These are phyloP conservation scores for Scaptomyza caliginosa DNA, from an alignment of 2,888 invertebrate genomes.

Conservation along the genomic window DNA sequence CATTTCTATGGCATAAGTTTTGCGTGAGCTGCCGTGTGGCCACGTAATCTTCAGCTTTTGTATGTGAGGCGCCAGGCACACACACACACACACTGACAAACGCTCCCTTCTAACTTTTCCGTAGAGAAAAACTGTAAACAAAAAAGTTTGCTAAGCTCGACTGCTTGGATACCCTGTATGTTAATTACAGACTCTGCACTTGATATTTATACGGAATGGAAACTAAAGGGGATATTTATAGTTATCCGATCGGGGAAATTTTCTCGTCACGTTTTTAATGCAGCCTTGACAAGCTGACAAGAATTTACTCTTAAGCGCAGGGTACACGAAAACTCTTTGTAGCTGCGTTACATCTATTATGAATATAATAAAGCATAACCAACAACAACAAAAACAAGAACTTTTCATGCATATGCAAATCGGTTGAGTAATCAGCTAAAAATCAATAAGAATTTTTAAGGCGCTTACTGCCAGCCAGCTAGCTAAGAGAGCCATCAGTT, in stretches of 20 bases:
- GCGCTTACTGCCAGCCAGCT: constrained; percentile 22
- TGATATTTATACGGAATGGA: no score
- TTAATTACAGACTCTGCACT: not conserved
- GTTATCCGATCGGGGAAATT: not conserved
- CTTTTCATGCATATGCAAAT: constrained; percentile 29
- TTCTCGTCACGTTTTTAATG: not conserved
- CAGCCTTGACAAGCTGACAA: not conserved
- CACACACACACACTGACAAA: not conserved
- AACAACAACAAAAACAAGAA: constrained; percentile 1
- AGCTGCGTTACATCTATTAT: constrained; percentile 42
- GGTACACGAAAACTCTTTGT: constrained; percentile 8
- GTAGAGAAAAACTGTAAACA: constrained; percentile 33
- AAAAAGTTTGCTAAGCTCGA: not conserved
- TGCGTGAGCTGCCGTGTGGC: constrained; percentile 30
- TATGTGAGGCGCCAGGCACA: constrained; percentile 40
- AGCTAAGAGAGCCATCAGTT: not conserved
- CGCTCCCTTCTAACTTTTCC: constrained; percentile 2
- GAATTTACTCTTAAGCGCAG: not conserved
- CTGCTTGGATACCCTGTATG: not conserved
- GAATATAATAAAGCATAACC: constrained; percentile 20
- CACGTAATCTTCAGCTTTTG: constrained; percentile 47
- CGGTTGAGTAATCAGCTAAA: constrained; percentile 28
- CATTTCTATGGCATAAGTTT: constrained; percentile 64
- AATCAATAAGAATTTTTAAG: constrained; percentile 45
- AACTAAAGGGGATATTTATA: not conserved